Percentiles rank a stretch among this genome's conserved stretches.
These are phyloP conservation scores for Palloptera scutellata DNA, from an alignment of 2,888 invertebrate species.

Conservation along the genomic window DNA sequence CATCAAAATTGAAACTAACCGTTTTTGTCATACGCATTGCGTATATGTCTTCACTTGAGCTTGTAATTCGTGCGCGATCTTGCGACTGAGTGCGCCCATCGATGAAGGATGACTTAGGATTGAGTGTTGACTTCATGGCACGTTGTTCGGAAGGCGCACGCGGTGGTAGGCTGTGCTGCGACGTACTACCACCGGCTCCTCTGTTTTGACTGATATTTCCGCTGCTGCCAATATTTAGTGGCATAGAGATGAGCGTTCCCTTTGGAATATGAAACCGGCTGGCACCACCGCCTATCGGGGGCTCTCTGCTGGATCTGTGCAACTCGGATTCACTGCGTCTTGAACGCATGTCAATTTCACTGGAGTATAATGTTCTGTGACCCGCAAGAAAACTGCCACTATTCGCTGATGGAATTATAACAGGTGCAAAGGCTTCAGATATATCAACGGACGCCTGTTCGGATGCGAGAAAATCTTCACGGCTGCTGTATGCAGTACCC, in stretches of 20 bases:
- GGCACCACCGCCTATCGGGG: conserved; percentile 42
- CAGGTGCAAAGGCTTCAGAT: conserved; percentile 55
- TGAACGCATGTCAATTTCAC: conserved; percentile 50
- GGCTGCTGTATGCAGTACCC: conserved; percentile 52
- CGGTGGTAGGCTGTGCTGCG: conserved; percentile 17
- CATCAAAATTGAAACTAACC: conserved; percentile 64
- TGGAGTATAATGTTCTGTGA: conserved; percentile 52
- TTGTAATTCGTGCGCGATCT: conserved; percentile 54
- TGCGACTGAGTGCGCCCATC: conserved; percentile 62
- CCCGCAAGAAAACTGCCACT: conserved; percentile 52
- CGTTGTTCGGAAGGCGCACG: conserved; percentile 57
- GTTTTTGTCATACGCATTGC: conserved; percentile 61
- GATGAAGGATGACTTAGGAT: conserved; percentile 50
- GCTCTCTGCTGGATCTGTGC: conserved; percentile 43
- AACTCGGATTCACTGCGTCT: conserved; percentile 45
- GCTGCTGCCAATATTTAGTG: conserved; percentile 46
- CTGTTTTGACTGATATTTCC: conserved; percentile 2
- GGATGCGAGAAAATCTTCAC: conserved; percentile 50
- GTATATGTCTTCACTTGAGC: conserved; percentile 56
- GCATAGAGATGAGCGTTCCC: conserved; percentile 51
- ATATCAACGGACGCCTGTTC: conserved; percentile 45
- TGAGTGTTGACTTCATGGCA: conserved; percentile 43
- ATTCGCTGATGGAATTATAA: conserved; percentile 46
- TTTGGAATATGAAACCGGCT: conserved; percentile 12
- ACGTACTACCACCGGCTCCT: background rate